These are phyloP conservation scores for Stichodactyla mertensii DNA, from an alignment of 64 coral and sea anemone species.

Conservation along the genomic window DNA sequence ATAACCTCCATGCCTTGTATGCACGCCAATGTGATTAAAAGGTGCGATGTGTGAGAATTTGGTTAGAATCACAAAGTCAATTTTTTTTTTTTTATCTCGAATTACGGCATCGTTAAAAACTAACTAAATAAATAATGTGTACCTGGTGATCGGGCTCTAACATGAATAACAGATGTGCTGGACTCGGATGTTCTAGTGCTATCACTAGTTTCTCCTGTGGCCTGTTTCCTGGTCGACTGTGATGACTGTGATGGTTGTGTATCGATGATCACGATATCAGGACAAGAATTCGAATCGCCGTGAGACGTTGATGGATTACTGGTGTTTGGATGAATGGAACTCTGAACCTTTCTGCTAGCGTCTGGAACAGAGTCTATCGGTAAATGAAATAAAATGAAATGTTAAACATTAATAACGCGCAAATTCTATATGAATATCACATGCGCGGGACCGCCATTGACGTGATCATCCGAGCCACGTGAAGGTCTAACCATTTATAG, in stretches of 20 bases:
- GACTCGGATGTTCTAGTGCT: neutral
- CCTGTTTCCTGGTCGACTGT: neutral
- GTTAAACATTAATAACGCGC: too few species aligned
- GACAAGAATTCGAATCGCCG: neutral
- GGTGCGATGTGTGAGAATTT: neutral
- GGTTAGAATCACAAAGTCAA: neutral
- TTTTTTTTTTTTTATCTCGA: too few species aligned
- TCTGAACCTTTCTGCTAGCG: neutral
- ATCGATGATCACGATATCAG: slow-evolving; percentile 19
- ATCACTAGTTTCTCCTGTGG: neutral
- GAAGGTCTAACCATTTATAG: too few species aligned
- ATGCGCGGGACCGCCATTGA: too few species aligned
- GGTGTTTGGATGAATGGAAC: neutral
- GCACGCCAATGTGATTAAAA: too few species aligned
- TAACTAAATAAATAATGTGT: neutral
- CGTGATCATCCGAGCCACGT: too few species aligned
- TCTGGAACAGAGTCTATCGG: neutral
- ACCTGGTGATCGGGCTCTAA: neutral
- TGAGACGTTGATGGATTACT: neutral
- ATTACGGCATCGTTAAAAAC: too few species aligned
- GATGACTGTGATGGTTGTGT: neutral
- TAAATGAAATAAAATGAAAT: neutral
- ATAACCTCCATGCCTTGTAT: too few species aligned
- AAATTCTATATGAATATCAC: too few species aligned
- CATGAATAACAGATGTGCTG: neutral